Evolutionary conservation across 2,888 invertebrate species (phyloP).

Genomic region (Drosophila aldrichi): DNA sequence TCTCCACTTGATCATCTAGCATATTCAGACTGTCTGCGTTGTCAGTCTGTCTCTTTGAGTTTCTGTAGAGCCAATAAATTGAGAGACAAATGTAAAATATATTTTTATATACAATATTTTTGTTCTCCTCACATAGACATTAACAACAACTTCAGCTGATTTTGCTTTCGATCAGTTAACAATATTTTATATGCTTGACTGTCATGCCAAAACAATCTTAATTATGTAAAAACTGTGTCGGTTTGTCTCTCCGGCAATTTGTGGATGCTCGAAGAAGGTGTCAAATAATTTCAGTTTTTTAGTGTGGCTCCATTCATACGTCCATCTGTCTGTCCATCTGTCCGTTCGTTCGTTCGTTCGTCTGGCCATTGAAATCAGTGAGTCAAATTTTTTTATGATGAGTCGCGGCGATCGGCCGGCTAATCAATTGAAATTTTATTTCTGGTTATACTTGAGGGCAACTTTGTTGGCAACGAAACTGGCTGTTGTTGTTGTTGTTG

Average conservation of each 20-base stretch:
- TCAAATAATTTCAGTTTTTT: conserved; percentile 15
- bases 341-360: background rate
- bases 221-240: background rate
- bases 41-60: background rate
- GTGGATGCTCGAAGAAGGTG: conserved; percentile 2
- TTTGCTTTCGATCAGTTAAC: background rate
- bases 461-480: conserved; percentile 52
- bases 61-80: background rate
- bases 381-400: conserved; percentile 52
- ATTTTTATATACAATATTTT: background rate
- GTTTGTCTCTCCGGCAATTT: background rate
- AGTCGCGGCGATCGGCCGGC: conserved; percentile 39
- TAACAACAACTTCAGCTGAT: background rate
- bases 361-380: conserved; percentile 19
- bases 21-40: background rate
- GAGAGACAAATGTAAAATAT: background rate
- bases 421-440: conserved; percentile 55
- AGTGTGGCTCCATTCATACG: background rate
- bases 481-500: conserved; percentile 7
- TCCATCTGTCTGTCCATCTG: background rate
- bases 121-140: background rate
- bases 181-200: background rate
- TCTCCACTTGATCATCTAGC: no score
- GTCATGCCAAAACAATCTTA: background rate
- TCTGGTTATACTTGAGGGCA: conserved; percentile 49